Base-by-base conservation (phyloP, 2,888 invertebrate species). In the Spicauda simplicius region DNA sequence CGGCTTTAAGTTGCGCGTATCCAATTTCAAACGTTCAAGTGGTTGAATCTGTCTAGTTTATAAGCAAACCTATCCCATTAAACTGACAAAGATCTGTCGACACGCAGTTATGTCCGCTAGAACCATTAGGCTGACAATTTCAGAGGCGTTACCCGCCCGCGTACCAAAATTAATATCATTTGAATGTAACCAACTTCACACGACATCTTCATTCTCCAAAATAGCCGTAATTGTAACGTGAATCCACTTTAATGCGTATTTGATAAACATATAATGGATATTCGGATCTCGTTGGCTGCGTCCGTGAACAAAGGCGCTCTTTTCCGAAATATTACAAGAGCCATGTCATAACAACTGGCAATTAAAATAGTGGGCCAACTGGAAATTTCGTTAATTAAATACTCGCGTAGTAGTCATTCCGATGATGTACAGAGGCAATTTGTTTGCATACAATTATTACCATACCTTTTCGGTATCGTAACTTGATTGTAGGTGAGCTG, bases 331-430 rank as follows among this genome's bases (percentile, higher is more conserved):
- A 25, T 91, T 91, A 89, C 90, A 89, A 91, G 90, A 89, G 84
- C 84, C 79, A 80, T 90, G 90, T 90, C 90, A 90, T 87, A 91
- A 92, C 90, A 87, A 78, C 70, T 81, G 76, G 83, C 90, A 93
- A 92, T 92, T 93, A 92, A 90, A 92, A 90, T 90, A 82, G 88
- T 90, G 90, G 90, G 88, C 89, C 91, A 91, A 80, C 83, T 91
- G 89, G 90, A 91, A 90, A 90, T 90, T 87, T 88, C 85, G 86
- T 91, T 92, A 91, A 91, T 93, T 91, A 91, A 85, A 86, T 85
- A 86, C 84, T 72, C 72, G 69, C 67, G 85, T 30, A 33, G 33
- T 84, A 83, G 82, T 48, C 54, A 82, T 81, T 85, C 76, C 84
- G 86, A 87, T 83, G 83, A 84, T 86, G 88, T 85, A 85, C 80